Base-by-base conservation (phyloP, 2,797 vertebrate genomes). In the Alcedo atthis region DNA sequence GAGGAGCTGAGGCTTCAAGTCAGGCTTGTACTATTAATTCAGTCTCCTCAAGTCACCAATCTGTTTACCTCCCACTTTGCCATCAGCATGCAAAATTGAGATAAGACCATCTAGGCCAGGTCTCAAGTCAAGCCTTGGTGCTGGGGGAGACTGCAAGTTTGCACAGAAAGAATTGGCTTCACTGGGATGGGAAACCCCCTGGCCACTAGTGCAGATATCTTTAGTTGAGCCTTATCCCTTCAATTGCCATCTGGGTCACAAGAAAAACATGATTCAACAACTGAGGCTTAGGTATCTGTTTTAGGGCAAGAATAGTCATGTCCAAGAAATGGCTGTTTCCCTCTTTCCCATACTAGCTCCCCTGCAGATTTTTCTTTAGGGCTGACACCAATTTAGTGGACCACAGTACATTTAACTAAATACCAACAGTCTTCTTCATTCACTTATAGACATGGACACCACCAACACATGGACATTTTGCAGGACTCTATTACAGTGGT, bases 251-350 rank as follows among this genome's bases (percentile, higher is more conserved):
- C 30, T 66, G 24, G 19, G 8, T 45, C 70, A 28, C 33, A 12
- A 10, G 15, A 87, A 87, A 87, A 40, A 2, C 5, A 3, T 6
- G 7, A 51, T 7, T 57, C 48, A 37, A 11, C 2, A 4, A 0
- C 19, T 54, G n/a, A 35, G 18, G 5, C 66, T 58, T 33, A 63
- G 59, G 18, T 69, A 53, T 10, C 35, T 70, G 32, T 15, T 79
- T 37, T 57, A 33, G 11, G 20, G 25, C 28, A 55, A 69, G 26
- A 78, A 62, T 9, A 33, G 16, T 25, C 33, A 49, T 5, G 5
- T 32, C 21, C 26, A 73, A 69, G 40, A 55, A 64, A 1, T 9
- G 8, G 4, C 21, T 81, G 7, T 20, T 70, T 78, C 40, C 64
- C 45, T 63, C 35, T 62, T 64, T 57, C 24, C 42, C 55, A 4